Evolutionary conservation across 2,113 vertebrate species (phyloP), one percentile per base, ranked within the genome.

Genomic region (Cathartes aura): DNA sequence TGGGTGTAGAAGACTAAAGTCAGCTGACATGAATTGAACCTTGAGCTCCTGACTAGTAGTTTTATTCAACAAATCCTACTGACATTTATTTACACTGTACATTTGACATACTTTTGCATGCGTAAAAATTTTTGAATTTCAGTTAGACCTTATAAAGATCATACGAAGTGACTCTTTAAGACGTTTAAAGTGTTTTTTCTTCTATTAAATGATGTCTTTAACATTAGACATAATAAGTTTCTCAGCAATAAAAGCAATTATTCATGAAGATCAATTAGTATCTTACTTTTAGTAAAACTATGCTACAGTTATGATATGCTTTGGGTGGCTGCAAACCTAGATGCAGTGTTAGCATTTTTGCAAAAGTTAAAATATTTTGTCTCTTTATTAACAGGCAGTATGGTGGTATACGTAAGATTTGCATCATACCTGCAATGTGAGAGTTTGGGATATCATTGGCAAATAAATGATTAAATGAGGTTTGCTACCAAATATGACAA

Each of bases 21-120:
- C 24, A 82, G 11, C 7, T 70, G 30, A 53, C 24, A 18, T 47
- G 7, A 87, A 36, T 6, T 45, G 47, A 66, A 79, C 8, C 13
- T 18, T 45, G 15, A 74, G 1, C 1, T 90, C 30, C 45, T 82
- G 30, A 52, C 3, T 60, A 43, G 60, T 14, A 56, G 1, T 22
- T 66, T 82, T 66, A 36, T 20, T 55, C 17, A 74, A 58, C 26
- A 89, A 58, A 74, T 40, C 11, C 19, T 32, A 24, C 10, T 62
- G 34, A 50, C 21, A 42, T 73, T 23, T 86, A 30, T 79, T 66
- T 84, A 30, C 36, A n/a, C 3, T 50, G 16, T 38, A 52, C 0
- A 4, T 56, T 78, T 56, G 23, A 20, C 23, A 56, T 52, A 0
- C 0, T 45, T 60, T 56, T 52, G 27, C 7, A 26, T 1, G 0